A percentile compares a stretch with the other conserved stretches of the same genome.
Conservation (phyloP, 2,113 vertebrate species). For the Microtus richardsoni region DNA sequence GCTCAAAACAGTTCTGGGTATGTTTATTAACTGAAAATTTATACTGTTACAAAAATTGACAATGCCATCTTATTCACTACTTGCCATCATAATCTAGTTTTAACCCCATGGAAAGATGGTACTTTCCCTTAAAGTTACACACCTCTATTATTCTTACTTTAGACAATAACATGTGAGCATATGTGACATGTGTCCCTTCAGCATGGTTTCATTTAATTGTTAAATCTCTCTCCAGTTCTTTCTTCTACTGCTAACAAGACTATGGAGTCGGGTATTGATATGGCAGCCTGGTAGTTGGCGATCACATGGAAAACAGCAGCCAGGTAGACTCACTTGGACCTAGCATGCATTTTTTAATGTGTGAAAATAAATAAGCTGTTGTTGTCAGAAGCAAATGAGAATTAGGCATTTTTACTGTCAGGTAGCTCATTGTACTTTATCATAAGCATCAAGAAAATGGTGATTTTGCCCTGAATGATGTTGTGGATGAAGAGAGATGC, state of each 20-base stretch:
- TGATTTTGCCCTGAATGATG: neutral
- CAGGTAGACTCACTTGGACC: neutral
- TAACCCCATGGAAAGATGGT: neutral
- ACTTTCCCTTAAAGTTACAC: neutral
- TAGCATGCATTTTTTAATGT: neutral
- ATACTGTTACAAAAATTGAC: neutral
- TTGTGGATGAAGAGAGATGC: neutral
- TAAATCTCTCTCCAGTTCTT: neutral
- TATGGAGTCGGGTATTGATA: neutral
- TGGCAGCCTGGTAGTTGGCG: neutral
- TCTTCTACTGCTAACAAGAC: neutral
- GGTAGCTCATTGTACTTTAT: neutral
- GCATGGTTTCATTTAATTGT: neutral
- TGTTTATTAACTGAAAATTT: neutral
- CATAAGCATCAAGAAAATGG: neutral
- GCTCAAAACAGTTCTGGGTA: neutral
- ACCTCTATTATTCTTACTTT: neutral
- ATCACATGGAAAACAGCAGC: neutral
- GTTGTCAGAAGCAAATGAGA: neutral
- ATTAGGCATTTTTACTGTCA: neutral
- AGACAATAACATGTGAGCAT: neutral
- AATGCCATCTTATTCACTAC: neutral
- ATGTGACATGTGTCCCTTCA: neutral
- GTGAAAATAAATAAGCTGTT: conserved; percentile 18
- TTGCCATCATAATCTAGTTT: neutral